These are phyloP conservation scores for Coleophora flavipennella DNA, from an alignment of 2,888 invertebrate genomes.

Conservation along the genomic window DNA sequence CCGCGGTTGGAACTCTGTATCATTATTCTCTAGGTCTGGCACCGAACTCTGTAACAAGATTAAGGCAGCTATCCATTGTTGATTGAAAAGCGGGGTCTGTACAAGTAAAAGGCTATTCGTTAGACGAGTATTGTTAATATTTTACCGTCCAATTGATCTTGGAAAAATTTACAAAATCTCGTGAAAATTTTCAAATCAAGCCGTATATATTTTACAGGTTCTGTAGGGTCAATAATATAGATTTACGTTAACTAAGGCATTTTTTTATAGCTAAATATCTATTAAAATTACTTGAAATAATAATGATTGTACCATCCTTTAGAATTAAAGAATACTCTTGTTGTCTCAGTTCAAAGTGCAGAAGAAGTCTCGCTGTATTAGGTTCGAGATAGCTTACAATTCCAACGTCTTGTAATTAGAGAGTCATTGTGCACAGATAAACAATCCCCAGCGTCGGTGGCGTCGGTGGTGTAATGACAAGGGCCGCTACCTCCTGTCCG, in stretches of 20 bases:
- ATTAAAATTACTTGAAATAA: no score
- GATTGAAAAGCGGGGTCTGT: conserved; percentile 4
- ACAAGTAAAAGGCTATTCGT: neutral
- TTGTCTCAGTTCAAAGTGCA: no score
- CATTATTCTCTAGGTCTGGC: conserved; percentile 43
- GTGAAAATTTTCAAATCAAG: no score
- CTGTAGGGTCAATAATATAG: no score
- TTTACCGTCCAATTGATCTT: neutral
- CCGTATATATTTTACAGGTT: no score
- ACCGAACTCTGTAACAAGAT: conserved; percentile 39
- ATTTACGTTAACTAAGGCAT: no score
- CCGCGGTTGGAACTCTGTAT: conserved; percentile 37
- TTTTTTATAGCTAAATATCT: no score
- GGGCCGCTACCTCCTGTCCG: no score
- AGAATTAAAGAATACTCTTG: neutral
- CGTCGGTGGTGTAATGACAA: no score
- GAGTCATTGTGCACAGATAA: no score
- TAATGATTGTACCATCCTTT: neutral
- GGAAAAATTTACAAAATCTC: no score
- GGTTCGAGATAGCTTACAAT: conserved; percentile 57
- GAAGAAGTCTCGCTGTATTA: conserved; percentile 35
- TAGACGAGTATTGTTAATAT: neutral
- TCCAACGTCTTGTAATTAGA: conserved; percentile 57
- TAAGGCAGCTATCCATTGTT: conserved; percentile 21
- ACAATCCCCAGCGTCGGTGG: no score